phyloP scores from a whole-genome alignment of 2,888 invertebrate species.

The Sabatieria punctata region DNA sequence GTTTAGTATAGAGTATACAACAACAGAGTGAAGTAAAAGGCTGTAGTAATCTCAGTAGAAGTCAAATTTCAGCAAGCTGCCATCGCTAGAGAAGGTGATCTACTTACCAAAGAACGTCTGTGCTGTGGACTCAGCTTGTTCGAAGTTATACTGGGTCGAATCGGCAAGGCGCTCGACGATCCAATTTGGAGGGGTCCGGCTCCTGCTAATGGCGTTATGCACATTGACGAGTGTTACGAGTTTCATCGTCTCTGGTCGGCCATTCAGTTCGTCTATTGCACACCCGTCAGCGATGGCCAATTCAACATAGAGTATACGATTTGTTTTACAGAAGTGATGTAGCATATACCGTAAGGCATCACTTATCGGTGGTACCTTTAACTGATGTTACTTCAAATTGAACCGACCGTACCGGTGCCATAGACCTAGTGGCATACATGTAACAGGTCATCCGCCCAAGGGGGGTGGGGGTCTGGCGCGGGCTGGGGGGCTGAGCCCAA shows the following conservation, averaged over 20 bases:
- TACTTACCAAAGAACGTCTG: conserved; percentile 82
- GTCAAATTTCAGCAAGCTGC: conserved; percentile 57
- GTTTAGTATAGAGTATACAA: no score
- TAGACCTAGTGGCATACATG: no score
- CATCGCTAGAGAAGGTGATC: conserved; percentile 81
- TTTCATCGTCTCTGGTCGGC: conserved; percentile 95
- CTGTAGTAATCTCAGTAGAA: no score
- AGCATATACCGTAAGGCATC: no score
- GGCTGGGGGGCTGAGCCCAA: no score
- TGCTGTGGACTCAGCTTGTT: conserved; percentile 95
- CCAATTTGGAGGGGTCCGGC: conserved; percentile 70
- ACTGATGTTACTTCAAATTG: no score
- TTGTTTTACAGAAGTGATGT: no score
- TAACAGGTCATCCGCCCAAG: no score
- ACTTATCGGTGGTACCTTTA: no score
- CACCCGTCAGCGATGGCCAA: conserved; percentile 84
- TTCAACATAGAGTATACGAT: conserved; percentile 53
- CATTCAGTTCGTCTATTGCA: conserved; percentile 90
- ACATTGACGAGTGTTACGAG: conserved; percentile 87
- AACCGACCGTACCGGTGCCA: no score
- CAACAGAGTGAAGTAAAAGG: no score
- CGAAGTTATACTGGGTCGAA: conserved; percentile 71
- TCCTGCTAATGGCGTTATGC: conserved; percentile 80
- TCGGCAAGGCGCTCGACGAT: conserved; percentile 50
- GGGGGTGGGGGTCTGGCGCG: no score